Base-by-base conservation (phyloP, 2,797 vertebrate species). In the Streptopelia turtur region DNA sequence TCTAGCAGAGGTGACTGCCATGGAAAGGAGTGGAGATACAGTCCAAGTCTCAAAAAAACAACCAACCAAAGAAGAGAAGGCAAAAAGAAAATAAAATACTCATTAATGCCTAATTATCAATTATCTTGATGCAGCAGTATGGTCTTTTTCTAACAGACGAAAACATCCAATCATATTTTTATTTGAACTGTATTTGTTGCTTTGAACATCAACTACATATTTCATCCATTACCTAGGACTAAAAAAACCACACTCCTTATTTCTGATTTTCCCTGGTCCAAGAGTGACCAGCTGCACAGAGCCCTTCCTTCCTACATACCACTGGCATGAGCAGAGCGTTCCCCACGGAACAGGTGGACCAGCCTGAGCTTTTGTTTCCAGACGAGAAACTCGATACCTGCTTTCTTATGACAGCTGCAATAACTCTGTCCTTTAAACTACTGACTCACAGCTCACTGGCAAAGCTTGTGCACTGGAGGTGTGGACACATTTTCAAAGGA, bases 331-430 rank as follows among this genome's bases (percentile, higher is more conserved):
- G 83, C 52, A 69, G 79, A 93, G 74, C 94, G 93, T 92, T 94
- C 95, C 69, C 92, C 21, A 20, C n/a, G 90, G 95, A 95, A 95
- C 95, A 96, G 95, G 95, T 96, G 95, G 89, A 59, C 70, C 39
- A 28, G 90, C 59, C 59, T 24, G 39, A 0, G 41, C 95, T 95
- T 95, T 96, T 94, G 94, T 97, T 95, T 81, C 93, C 77, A 72
- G 70, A 69, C 56, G 56, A 87, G 96, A 88, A 94, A 97, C 63
- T n/a, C 6, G 35, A 96, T 50, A 86, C 63, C 41, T 0, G 1
- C 61, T 94, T 94, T 83, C 91, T 86, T 76, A 57, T 1, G 85
- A 94, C 95, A 96, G 89, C 93, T 96, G 94, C 89, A 84, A 39
- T 30, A 88, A 86, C 87, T 28, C 55, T 5, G 22, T 52, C 53